A percentile compares a stretch with the other conserved stretches of the same genome.
phyloP scores from a whole-genome alignment of 2,888 invertebrate genomes.

The Celastrina argiolus region DNA sequence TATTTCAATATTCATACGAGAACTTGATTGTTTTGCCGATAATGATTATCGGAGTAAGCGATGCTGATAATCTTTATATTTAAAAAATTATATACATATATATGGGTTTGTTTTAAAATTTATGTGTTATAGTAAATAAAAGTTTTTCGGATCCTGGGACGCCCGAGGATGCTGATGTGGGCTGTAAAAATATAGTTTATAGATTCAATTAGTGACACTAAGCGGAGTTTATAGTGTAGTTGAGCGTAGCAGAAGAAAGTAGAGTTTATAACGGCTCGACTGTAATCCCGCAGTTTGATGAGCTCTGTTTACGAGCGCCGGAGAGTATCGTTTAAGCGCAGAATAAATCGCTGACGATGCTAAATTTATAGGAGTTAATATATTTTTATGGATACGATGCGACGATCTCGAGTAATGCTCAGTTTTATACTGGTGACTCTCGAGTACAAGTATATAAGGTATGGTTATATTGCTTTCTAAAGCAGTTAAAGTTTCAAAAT shows the following conservation, averaged over 20 bases:
- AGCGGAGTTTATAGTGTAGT: not conserved
- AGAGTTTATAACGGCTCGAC: slow-evolving; percentile 49
- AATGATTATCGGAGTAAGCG: not conserved
- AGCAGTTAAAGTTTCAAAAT: not conserved
- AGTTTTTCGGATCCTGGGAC: not conserved
- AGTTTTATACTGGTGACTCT: slow-evolving; percentile 24
- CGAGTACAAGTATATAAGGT: slow-evolving; percentile 12
- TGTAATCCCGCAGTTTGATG: slow-evolving; percentile 59
- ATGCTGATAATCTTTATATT: not conserved
- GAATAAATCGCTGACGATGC: slow-evolving; percentile 68
- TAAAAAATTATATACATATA: too few relatives aligned
- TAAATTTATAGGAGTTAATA: slow-evolving; percentile 68
- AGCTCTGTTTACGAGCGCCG: slow-evolving; percentile 61
- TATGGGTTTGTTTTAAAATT: not conserved
- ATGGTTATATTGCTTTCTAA: too few relatives aligned
- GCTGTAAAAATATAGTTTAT: not conserved
- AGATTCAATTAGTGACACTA: not conserved
- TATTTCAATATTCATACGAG: slow-evolving; percentile 26
- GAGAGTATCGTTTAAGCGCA: slow-evolving; percentile 59
- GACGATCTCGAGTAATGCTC: slow-evolving; percentile 26
- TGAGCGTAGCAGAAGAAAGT: slow-evolving; percentile 37
- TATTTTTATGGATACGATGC: slow-evolving; percentile 58
- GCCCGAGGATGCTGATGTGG: not conserved
- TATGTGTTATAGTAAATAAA: too few relatives aligned
- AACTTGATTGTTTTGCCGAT: not conserved